These are phyloP conservation scores for Rhyzopertha dominica DNA, from an alignment of 1,140 invertebrate genomes.

Conservation along the genomic window DNA sequence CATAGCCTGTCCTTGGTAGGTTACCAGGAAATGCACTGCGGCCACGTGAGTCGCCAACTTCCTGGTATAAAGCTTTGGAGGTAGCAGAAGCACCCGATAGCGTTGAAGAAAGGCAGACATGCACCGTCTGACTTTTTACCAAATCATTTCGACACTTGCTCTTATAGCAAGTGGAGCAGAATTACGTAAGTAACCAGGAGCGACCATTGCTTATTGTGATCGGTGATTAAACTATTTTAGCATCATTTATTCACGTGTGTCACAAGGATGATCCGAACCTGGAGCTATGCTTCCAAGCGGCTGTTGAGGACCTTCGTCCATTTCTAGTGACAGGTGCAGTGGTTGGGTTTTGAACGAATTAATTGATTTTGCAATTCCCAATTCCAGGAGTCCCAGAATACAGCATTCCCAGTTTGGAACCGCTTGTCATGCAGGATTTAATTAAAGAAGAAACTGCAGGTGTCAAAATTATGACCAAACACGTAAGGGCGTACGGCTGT, in stretches of 20 bases:
- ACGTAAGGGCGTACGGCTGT: conserved; percentile 55
- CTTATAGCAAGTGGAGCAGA: no score
- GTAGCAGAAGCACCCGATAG: no score
- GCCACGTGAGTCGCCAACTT: no score
- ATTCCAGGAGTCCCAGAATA: conserved; percentile 51
- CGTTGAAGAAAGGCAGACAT: no score
- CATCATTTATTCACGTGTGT: conserved; percentile 58
- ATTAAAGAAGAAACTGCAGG: conserved; percentile 48
- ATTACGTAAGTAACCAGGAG: no score
- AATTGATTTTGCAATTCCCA: conserved; percentile 5
- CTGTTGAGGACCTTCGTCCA: conserved; percentile 50
- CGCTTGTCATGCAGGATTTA: conserved; percentile 56
- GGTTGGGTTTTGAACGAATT: conserved; percentile 1
- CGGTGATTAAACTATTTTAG: conserved; percentile 43
- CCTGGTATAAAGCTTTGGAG: no score
- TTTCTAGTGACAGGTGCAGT: conserved; percentile 46
- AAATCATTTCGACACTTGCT: no score
- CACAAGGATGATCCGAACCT: conserved; percentile 52
- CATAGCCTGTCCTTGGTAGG: no score
- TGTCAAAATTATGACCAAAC: conserved; percentile 50
- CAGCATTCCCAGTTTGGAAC: conserved; percentile 57
- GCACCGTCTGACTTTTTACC: no score
- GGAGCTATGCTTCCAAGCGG: conserved; percentile 50
- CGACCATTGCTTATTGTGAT: no score
- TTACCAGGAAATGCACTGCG: no score